These are phyloP conservation scores for Contarinia nasturtii DNA, from an alignment of 1,140 invertebrate species.

Conservation along the genomic window DNA sequence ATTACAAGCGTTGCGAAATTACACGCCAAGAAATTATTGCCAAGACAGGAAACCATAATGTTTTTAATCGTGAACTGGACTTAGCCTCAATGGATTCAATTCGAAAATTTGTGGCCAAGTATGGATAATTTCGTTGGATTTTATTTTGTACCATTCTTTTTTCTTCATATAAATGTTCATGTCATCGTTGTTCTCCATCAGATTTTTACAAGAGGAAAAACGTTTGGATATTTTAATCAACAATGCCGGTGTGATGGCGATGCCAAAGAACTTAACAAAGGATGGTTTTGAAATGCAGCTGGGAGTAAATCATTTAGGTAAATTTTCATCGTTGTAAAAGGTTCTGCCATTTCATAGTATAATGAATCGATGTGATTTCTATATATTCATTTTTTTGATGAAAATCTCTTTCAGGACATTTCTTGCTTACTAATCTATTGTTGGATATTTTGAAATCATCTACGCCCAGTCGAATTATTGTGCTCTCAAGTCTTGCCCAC, in stretches of 20 bases:
- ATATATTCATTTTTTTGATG: too few relatives aligned
- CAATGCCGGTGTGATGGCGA: constrained; percentile 72
- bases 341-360: too few relatives aligned
- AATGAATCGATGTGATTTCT: too few relatives aligned
- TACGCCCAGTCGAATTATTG: constrained; percentile 29
- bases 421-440: constrained; percentile 61
- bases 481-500: constrained; percentile 18
- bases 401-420: constrained; percentile 32
- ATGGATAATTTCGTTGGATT: neutral
- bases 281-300: constrained; percentile 69
- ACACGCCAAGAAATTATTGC: constrained; percentile 31
- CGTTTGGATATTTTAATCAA: constrained; percentile 71
- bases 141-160: too few relatives aligned
- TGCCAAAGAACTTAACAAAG: constrained; percentile 38
- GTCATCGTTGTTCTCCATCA: constrained; percentile 1
- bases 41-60: constrained; percentile 25
- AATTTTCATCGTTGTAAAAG: too few relatives aligned
- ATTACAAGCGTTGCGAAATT: constrained; percentile 61
- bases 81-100: constrained; percentile 61
- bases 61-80: constrained; percentile 49
- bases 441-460: constrained; percentile 33
- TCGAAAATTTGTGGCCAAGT: constrained; percentile 36
- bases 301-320: constrained; percentile 61
- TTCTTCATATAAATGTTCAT: neutral
- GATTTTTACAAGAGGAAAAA: constrained; percentile 32